Percentiles rank a stretch among this genome's conserved stretches.
These are phyloP conservation scores for Artemia sinica DNA, from an alignment of 2,888 invertebrate genomes.

Conservation along the genomic window DNA sequence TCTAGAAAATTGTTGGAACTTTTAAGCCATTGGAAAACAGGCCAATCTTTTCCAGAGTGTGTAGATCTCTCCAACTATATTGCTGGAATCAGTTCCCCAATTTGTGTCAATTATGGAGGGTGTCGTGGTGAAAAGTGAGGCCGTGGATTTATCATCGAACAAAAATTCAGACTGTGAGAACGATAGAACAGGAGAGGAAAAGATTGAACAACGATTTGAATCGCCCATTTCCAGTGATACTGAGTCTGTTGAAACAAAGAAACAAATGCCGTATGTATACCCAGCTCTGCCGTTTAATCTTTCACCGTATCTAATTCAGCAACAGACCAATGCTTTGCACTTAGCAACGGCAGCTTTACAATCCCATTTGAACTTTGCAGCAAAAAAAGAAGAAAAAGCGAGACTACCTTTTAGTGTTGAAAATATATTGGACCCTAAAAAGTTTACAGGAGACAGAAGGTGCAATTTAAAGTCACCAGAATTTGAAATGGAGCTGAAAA, in stretches of 20 bases:
- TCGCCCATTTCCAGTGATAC: not conserved
- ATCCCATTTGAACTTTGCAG: not conserved
- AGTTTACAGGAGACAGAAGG: constrained; percentile 51
- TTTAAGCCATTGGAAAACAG: not conserved
- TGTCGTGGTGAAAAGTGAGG: not conserved
- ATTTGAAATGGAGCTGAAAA: not conserved
- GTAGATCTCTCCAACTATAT: not conserved
- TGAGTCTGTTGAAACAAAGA: not conserved
- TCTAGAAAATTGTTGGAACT: not conserved
- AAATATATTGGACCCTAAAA: constrained; percentile 73
- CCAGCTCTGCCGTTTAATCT: not conserved
- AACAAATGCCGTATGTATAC: not conserved
- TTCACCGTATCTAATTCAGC: constrained; percentile 1
- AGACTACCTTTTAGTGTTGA: constrained; percentile 40
- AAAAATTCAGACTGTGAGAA: not conserved
- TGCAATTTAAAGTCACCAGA: not conserved
- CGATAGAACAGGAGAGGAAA: not conserved
- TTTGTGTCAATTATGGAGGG: constrained; percentile 12
- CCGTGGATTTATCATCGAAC: not conserved
- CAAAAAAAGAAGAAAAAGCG: not conserved
- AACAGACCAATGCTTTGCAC: constrained; percentile 6
- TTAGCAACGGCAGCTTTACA: not conserved
- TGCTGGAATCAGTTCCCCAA: constrained; percentile 4
- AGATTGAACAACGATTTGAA: not conserved
- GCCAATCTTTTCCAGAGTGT: not conserved